Percentiles rank a stretch among this genome's conserved stretches.
Evolutionary conservation across 1,140 invertebrate genomes (phyloP).

Genomic region (Hormaphis cornu): DNA sequence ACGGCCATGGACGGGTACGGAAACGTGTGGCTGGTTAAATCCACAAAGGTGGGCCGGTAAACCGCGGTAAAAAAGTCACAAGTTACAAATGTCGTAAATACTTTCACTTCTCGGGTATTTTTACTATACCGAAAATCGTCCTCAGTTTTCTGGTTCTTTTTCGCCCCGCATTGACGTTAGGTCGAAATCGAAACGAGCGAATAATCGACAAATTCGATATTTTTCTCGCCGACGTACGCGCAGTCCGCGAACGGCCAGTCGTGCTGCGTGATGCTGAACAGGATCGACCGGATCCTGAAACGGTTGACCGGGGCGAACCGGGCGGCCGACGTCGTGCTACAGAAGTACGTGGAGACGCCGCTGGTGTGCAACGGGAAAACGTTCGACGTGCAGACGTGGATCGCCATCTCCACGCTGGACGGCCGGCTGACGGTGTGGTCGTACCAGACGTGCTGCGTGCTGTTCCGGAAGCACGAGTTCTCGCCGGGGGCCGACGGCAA

Average conservation of each 20-base stretch:
- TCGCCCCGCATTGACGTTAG: no score
- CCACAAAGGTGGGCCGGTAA: no score
- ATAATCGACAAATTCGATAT: no score
- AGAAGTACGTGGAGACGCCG: constrained; percentile 10
- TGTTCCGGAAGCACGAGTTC: background rate
- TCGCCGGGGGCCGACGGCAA: background rate
- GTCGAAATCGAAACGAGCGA: no score
- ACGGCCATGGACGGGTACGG: background rate
- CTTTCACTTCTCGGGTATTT: no score
- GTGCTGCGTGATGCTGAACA: background rate
- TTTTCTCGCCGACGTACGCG: no score
- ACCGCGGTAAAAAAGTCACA: no score
- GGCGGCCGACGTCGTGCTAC: background rate
- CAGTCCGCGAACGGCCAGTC: no score
- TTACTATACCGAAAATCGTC: no score
- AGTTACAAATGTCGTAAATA: no score
- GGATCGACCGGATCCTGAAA: background rate
- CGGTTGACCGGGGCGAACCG: no score
- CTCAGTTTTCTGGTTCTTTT: no score
- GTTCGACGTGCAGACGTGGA: background rate
- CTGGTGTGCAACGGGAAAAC: background rate
- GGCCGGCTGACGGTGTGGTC: background rate
- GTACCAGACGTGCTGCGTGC: background rate
- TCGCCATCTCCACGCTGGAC: background rate
- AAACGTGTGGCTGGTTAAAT: constrained; percentile 6